Conservation (phyloP, 30 jellyfish, hydroid and myxozoan species). For the Nemopilema nomurai region DNA sequence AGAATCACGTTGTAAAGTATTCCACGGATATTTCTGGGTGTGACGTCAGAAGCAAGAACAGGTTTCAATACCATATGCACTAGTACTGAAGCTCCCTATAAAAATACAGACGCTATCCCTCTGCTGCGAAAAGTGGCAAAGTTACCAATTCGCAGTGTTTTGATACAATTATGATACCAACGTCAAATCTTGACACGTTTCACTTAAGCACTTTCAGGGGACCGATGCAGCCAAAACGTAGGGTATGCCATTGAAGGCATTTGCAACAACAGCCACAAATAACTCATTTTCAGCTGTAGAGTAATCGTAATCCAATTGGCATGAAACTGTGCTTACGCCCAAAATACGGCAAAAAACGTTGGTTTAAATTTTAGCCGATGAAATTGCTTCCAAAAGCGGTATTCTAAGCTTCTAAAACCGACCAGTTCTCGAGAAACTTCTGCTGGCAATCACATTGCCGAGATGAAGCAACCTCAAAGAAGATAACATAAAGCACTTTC, state of each 20-base stretch:
- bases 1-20: too few relatives aligned
- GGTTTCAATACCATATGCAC: too few relatives aligned
- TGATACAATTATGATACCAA: too few relatives aligned
- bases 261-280: neutral
- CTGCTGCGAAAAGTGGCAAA: too few relatives aligned
- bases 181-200: too few relatives aligned
- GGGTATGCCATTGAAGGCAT: neutral
- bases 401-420: neutral
- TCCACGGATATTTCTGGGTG: too few relatives aligned
- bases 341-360: neutral
- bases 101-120: too few relatives aligned
- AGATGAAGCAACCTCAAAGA: neutral
- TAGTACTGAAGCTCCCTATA: too few relatives aligned
- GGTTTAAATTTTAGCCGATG: neutral
- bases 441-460: neutral
- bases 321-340: neutral
- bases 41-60: too few relatives aligned
- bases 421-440: neutral
- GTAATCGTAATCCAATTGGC: neutral
- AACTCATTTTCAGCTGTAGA: neutral
- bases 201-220: too few relatives aligned
- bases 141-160: too few relatives aligned
- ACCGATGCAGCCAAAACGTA: neutral
- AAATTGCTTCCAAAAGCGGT: neutral
- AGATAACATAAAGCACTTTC: neutral